These are phyloP conservation scores for Latrodectus elegans DNA, from an alignment of 2,888 invertebrate species.

Conservation along the genomic window DNA sequence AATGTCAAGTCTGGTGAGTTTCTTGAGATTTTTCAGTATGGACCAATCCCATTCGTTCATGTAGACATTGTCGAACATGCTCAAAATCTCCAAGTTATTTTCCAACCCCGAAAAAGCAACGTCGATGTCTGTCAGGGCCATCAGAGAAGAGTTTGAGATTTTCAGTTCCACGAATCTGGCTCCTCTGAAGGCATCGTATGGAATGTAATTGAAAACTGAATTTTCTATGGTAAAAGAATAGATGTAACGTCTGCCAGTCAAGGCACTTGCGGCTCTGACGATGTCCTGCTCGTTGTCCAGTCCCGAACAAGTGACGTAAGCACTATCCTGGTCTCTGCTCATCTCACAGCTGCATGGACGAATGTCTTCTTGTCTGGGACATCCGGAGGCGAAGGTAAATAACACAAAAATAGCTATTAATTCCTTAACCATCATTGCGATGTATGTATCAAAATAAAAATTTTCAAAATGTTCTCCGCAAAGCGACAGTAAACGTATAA, in stretches of 20 bases:
- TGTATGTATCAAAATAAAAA: no score
- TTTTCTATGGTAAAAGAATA: slow-evolving; percentile 41
- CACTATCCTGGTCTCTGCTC: background rate
- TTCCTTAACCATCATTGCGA: no score
- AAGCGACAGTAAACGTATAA: no score
- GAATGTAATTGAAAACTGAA: slow-evolving; percentile 37
- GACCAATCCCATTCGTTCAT: slow-evolving; percentile 58
- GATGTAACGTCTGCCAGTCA: slow-evolving; percentile 7
- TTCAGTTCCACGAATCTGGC: slow-evolving; percentile 26
- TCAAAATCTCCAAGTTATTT: slow-evolving; percentile 27
- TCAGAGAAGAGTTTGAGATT: slow-evolving; percentile 18
- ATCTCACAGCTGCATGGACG: slow-evolving; percentile 36
- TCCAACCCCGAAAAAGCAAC: slow-evolving; percentile 53
- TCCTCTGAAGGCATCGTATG: slow-evolving; percentile 31
- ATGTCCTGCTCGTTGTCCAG: slow-evolving; percentile 48
- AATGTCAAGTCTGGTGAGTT: slow-evolving; percentile 38
- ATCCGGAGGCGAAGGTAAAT: background rate
- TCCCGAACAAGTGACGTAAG: slow-evolving; percentile 24
- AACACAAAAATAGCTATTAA: background rate
- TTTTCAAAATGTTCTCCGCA: no score
- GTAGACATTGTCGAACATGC: slow-evolving; percentile 28
- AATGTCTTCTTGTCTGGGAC: slow-evolving; percentile 66
- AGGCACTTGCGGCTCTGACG: slow-evolving; percentile 14
- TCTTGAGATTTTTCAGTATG: slow-evolving; percentile 35
- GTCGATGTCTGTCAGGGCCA: slow-evolving; percentile 47